phyloP scores from a whole-genome alignment of 2,888 invertebrate species.

The Ptychoptera contaminata region DNA sequence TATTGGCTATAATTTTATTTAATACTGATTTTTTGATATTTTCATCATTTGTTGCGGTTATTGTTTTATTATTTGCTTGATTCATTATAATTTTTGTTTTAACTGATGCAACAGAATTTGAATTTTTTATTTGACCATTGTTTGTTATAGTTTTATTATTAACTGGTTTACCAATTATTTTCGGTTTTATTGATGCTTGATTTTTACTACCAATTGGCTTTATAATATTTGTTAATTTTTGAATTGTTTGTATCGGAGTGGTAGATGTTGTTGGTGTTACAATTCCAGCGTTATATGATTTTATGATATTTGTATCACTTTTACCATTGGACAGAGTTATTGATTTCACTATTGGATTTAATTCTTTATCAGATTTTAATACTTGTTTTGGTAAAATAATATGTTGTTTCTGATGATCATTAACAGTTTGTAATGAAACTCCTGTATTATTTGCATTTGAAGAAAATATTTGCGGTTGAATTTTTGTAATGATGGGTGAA shows the following conservation, averaged over 20 bases:
- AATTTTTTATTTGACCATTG: constrained; percentile 14
- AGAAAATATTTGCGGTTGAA: constrained; percentile 10
- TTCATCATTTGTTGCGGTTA: too few species aligned
- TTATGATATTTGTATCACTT: background rate
- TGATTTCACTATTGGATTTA: background rate
- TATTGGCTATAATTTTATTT: too few species aligned
- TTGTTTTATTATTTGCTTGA: too few species aligned
- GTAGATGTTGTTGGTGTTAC: constrained; percentile 1
- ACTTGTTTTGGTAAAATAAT: background rate
- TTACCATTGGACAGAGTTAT: background rate
- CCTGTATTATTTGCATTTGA: constrained; percentile 1
- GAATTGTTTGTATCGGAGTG: constrained; percentile 6
- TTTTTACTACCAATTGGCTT: constrained; percentile 8
- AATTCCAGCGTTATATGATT: constrained; percentile 2
- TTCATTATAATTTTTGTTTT: too few species aligned
- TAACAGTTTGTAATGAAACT: background rate
- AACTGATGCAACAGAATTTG: too few species aligned
- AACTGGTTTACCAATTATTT: constrained; percentile 10
- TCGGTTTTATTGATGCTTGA: constrained; percentile 11
- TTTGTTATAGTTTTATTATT: too few species aligned
- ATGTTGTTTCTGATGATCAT: background rate
- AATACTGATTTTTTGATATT: too few species aligned
- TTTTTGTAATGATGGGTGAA: constrained; percentile 14
- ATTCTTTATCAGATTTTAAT: background rate
- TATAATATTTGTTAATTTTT: constrained; percentile 11